These are phyloP conservation scores for Synanthedon vespiformis DNA, from an alignment of 2,888 invertebrate species.

Conservation along the genomic window DNA sequence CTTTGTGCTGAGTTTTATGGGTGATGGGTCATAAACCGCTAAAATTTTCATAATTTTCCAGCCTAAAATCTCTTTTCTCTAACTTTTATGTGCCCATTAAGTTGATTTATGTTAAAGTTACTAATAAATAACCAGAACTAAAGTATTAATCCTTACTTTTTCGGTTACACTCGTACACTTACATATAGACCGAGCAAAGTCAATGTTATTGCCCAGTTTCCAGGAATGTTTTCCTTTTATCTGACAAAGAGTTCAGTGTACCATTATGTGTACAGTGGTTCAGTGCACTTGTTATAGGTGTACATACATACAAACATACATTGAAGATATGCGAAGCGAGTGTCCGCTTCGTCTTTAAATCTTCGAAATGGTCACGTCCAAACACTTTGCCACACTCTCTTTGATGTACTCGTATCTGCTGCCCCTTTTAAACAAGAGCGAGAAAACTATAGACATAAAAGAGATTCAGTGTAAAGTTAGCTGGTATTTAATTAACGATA, in stretches of 20 bases:
- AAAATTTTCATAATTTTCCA: too few relatives aligned
- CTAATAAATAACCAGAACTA: too few relatives aligned
- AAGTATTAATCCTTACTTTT: too few relatives aligned
- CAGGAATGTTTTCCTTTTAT: slow-evolving; percentile 48
- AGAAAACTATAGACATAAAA: background rate
- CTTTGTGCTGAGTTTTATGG: too few relatives aligned
- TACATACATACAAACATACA: too few relatives aligned
- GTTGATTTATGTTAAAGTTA: too few relatives aligned
- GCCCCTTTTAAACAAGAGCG: background rate
- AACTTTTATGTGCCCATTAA: too few relatives aligned
- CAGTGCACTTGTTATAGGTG: slow-evolving; percentile 7
- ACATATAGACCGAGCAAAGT: slow-evolving; percentile 10
- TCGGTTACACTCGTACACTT: too few relatives aligned
- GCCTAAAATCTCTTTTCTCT: too few relatives aligned
- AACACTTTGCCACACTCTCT: slow-evolving; percentile 8
- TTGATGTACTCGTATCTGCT: slow-evolving; percentile 6
- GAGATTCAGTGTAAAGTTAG: background rate
- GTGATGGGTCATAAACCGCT: too few relatives aligned
- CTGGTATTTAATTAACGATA: too few relatives aligned
- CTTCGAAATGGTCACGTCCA: slow-evolving; percentile 11
- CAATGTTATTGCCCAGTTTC: slow-evolving; percentile 39
- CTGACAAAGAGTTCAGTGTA: slow-evolving; percentile 45
- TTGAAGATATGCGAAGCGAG: slow-evolving; percentile 20
- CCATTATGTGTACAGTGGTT: slow-evolving; percentile 21
- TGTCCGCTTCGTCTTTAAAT: slow-evolving; percentile 10